A percentile compares a stretch with the other conserved stretches of the same genome.
Evolutionary conservation across 2,113 vertebrate genomes (phyloP).

Genomic region (Oncorhynchus keta): DNA sequence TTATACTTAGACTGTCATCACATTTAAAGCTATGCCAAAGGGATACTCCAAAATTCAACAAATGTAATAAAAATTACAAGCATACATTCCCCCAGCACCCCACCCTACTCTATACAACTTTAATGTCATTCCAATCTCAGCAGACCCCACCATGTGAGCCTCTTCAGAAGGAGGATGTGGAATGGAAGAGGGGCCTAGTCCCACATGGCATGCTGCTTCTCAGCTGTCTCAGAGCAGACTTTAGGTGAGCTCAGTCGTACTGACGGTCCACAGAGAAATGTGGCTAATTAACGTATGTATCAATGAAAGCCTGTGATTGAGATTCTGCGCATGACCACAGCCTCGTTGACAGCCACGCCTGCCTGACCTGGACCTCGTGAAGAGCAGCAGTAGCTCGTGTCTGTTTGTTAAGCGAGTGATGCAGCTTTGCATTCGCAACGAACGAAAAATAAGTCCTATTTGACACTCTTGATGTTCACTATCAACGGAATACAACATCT

Average conservation of each 20-base stretch:
- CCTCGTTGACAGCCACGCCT: not conserved
- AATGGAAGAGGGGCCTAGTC: not conserved
- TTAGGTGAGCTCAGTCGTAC: not conserved
- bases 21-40: too few species aligned
- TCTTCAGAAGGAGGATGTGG: not conserved
- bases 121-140: not conserved
- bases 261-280: conserved; percentile 3
- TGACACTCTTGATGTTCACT: too few species aligned
- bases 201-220: not conserved
- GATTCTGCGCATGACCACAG: conserved; percentile 11
- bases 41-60: too few species aligned
- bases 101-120: too few species aligned
- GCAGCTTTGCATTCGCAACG: not conserved
- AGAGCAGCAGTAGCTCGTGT: not conserved
- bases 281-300: conserved; percentile 20
- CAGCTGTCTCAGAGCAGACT: not conserved
- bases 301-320: conserved; percentile 27
- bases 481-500: not conserved
- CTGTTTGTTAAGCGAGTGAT: not conserved
- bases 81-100: too few species aligned
- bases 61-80: too few species aligned
- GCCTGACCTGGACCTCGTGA: not conserved
- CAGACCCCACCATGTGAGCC: not conserved
- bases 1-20: too few species aligned
- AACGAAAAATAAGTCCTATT: not conserved